Percentiles rank a stretch among this genome's conserved stretches.
These are phyloP conservation scores for Mizuhopecten yessoensis DNA, from an alignment of 1,140 invertebrate species.

Conservation along the genomic window DNA sequence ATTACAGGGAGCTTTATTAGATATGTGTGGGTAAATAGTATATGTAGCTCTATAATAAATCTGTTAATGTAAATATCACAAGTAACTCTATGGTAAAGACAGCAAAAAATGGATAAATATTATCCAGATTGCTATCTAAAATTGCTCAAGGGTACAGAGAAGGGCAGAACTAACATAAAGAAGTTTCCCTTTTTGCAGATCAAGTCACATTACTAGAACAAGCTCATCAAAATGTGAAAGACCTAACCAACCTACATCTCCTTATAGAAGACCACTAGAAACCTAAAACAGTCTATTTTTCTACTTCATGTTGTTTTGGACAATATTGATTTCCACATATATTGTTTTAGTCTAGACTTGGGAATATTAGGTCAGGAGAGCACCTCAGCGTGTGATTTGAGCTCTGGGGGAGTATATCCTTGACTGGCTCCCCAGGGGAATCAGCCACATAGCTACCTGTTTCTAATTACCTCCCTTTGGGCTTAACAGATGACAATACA, in stretches of 20 bases:
- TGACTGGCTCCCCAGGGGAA: too few relatives aligned
- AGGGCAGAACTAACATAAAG: too few relatives aligned
- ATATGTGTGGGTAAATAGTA: neutral
- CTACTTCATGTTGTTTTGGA: neutral
- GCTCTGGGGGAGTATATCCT: neutral
- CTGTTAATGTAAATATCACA: neutral
- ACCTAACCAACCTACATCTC: neutral
- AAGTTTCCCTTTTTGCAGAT: neutral
- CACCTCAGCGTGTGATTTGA: neutral
- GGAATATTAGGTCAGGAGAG: conserved; percentile 13
- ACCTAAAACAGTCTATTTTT: neutral
- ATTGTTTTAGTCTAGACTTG: neutral
- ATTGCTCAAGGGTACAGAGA: neutral
- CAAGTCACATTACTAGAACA: neutral
- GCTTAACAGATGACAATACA: too few relatives aligned
- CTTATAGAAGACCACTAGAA: neutral
- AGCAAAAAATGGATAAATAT: neutral
- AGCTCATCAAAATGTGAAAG: neutral
- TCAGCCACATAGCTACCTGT: too few relatives aligned
- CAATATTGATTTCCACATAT: conserved; percentile 8
- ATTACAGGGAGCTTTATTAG: neutral
- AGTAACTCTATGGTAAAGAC: neutral
- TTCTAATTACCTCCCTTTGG: too few relatives aligned
- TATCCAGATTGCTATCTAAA: neutral
- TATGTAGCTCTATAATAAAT: conserved; percentile 13